Base-by-base conservation (phyloP, 2,113 vertebrate species). In the Rhinogobius similis region DNA sequence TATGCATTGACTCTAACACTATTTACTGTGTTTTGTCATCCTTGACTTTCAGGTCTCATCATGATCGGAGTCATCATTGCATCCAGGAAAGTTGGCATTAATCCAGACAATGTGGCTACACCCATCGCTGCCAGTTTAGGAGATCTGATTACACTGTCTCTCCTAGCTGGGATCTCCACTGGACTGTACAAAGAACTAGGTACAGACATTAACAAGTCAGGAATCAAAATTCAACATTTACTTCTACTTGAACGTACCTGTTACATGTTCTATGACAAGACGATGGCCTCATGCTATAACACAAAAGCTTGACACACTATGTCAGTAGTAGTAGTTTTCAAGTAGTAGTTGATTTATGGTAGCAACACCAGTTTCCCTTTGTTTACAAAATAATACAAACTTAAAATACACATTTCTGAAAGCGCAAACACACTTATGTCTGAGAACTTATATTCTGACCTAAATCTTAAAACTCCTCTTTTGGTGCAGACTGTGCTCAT, bases 31-130 rank as follows among this genome's bases (percentile, higher is more conserved):
- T 18, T 18, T 9, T 73, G 41, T 71, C 9, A 6, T 21, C 18
- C 65, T 38, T 62, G 26, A 44, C 41, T 48, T 68, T 0, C 81
- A 99, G 98, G 97, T 7, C 92, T 99, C 91, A 95, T 99, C 62
- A 99, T 99, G 98, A 97, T 99, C 0, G 97, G 97, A 0, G 98
- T 99, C 63, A 99, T 99, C 88, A 91, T 99, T 0, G 96, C 95
- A 3, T 95, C 97, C 84, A 94, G 95, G 76, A 99, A 94, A 89
- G 95, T 99, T 38, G 97, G 97, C 64, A 99, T 99, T 87, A 99
- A 99, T 62, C 98, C 98, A 4, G 97, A 98, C 83, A 99, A 99
- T 0, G 97, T 99, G 58, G 97, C 98, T 80, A 99, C 98, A 0
- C 98, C 98, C 10, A 99, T 99, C 4, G 98, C 98, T 39, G 98